Percentiles rank a stretch among this genome's conserved stretches.
These are phyloP conservation scores for Poecilia wingei DNA, from an alignment of 2,797 vertebrate genomes.

Conservation along the genomic window DNA sequence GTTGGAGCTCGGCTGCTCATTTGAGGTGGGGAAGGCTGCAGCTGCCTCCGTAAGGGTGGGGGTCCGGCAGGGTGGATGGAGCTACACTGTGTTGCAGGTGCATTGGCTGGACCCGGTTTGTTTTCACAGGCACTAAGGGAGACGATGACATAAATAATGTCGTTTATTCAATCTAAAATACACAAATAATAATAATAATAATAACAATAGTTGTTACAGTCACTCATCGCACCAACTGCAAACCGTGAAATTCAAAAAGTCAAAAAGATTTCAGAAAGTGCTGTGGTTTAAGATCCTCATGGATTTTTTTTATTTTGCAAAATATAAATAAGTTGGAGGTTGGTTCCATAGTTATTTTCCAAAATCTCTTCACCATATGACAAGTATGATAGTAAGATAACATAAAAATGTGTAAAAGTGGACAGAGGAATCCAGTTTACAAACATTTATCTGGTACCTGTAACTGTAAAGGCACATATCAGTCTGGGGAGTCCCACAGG, in stretches of 20 bases:
- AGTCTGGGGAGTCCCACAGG: slow-evolving; percentile 87
- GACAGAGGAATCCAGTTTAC: not conserved
- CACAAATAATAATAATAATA: too few species aligned
- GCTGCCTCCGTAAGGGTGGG: slow-evolving; percentile 72
- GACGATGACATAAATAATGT: not conserved
- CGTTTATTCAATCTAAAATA: too few species aligned
- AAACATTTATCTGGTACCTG: slow-evolving; percentile 76
- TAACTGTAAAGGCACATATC: slow-evolving; percentile 96
- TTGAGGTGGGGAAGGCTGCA: slow-evolving; percentile 55
- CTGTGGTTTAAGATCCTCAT: too few species aligned
- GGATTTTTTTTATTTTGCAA: too few species aligned
- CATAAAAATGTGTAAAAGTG: not conserved
- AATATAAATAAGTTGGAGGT: too few species aligned
- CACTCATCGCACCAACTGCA: too few species aligned
- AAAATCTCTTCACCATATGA: too few species aligned
- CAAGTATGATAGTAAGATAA: too few species aligned
- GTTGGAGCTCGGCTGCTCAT: slow-evolving; percentile 48
- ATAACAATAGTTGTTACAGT: too few species aligned
- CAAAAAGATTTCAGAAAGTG: too few species aligned
- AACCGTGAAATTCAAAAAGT: too few species aligned
- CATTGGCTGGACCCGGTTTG: slow-evolving; percentile 85
- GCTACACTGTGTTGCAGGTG: slow-evolving; percentile 77
- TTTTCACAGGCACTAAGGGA: slow-evolving; percentile 89
- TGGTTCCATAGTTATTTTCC: too few species aligned
- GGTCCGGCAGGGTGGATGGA: slow-evolving; percentile 74